Conservation (phyloP, 2,888 invertebrate genomes). For the Macroteleia sp. region DNA sequence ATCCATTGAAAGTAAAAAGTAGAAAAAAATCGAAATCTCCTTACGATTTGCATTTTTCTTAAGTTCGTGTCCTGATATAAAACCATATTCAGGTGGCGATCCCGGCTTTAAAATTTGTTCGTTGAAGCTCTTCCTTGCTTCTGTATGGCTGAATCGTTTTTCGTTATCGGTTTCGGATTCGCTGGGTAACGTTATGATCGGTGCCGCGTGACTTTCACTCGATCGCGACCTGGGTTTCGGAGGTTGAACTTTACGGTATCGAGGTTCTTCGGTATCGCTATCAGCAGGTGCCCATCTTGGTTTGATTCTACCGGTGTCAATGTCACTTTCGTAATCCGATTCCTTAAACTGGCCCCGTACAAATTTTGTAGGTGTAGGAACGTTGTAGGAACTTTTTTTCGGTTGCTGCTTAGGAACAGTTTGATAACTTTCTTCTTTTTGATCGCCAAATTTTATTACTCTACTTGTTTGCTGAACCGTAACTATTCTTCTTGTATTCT, state of each 20-base stretch:
- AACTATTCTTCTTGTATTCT: constrained; percentile 87
- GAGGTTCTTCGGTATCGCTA: constrained; percentile 86
- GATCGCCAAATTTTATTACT: constrained; percentile 88
- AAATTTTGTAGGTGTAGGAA: constrained; percentile 87
- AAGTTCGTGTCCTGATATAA: constrained; percentile 81
- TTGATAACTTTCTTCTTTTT: constrained; percentile 33
- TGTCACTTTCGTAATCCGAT: constrained; percentile 89
- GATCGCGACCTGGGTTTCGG: constrained; percentile 85
- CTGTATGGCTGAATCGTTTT: constrained; percentile 70
- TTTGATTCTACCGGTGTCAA: constrained; percentile 87
- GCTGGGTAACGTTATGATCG: constrained; percentile 84
- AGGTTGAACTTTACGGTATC: constrained; percentile 87
- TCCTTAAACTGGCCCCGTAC: constrained; percentile 87
- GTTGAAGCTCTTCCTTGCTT: constrained; percentile 64
- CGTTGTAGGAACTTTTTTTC: constrained; percentile 68
- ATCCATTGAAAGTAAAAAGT: constrained; percentile 35
- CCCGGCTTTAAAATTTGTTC: constrained; percentile 84
- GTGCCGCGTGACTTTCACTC: constrained; percentile 63
- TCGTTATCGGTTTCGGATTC: constrained; percentile 82
- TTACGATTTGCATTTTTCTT: constrained; percentile 81
- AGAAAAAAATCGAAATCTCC: constrained; percentile 43
- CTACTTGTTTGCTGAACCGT: constrained; percentile 89
- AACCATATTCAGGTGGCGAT: constrained; percentile 87
- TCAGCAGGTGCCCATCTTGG: constrained; percentile 88
- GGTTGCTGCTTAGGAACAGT: constrained; percentile 52